Percentiles rank a stretch among this genome's conserved stretches.
Evolutionary conservation across 2,113 vertebrate species (phyloP).

Genomic region (Daboia siamensis): DNA sequence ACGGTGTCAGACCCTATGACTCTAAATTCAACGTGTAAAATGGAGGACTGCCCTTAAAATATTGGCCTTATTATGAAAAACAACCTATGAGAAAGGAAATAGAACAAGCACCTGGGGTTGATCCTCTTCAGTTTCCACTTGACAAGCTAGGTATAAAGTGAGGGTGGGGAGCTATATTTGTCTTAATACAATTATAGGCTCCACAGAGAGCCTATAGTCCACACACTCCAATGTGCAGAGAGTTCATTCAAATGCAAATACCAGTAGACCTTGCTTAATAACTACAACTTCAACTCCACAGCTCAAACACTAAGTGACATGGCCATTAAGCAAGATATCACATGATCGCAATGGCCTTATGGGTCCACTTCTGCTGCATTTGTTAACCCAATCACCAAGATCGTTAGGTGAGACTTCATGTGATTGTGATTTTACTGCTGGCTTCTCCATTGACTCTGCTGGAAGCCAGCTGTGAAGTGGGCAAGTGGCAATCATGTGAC

Average conservation of each 20-base stretch:
- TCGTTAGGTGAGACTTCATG: neutral
- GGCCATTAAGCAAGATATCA: neutral
- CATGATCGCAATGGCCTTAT: neutral
- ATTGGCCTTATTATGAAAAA: neutral
- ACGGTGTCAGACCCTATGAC: neutral
- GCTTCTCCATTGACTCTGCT: neutral
- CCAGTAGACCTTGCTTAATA: neutral
- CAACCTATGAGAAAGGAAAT: neutral
- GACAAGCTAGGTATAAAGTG: neutral
- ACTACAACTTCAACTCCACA: neutral
- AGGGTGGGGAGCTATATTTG: neutral
- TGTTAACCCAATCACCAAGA: neutral
- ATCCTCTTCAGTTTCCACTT: neutral
- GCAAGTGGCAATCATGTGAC: neutral
- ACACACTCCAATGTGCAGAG: neutral
- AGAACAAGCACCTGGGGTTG: neutral
- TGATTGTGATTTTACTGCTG: neutral
- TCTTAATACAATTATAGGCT: neutral
- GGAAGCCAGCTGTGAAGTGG: neutral
- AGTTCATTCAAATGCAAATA: neutral
- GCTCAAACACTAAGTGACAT: neutral
- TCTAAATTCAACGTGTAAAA: neutral
- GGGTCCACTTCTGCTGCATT: neutral
- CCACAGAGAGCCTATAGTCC: neutral
- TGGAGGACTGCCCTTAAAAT: neutral